Conservation (phyloP, 2,113 vertebrate species). For the Hylia prasina region DNA sequence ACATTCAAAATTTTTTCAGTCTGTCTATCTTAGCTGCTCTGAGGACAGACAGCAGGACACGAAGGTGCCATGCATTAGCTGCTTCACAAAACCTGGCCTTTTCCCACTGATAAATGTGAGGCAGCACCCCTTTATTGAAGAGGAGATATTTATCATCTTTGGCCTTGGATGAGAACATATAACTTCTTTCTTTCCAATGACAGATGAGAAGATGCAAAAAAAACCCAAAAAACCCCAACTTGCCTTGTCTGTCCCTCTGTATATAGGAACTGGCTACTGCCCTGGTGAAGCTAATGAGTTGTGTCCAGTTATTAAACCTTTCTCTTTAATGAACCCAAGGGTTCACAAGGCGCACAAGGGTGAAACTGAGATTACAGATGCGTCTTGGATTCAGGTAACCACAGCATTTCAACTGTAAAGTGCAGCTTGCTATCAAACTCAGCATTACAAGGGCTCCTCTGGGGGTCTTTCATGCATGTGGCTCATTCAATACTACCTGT, state of each 20-base stretch:
- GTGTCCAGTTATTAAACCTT: not conserved
- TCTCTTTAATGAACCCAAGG: not conserved
- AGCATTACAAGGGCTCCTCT: not conserved
- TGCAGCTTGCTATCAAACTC: not conserved
- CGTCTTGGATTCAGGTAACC: not conserved
- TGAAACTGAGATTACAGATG: not conserved
- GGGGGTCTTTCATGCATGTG: not conserved
- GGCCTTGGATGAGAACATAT: not conserved
- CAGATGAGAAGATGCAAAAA: not conserved
- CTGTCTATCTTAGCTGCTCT: not conserved
- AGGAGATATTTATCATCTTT: not conserved
- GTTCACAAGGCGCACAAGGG: not conserved
- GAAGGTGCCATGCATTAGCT: not conserved
- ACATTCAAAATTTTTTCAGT: not conserved
- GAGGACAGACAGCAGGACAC: not conserved
- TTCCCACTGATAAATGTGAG: not conserved
- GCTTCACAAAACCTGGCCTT: not conserved
- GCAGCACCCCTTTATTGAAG: not conserved
- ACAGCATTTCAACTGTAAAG: not conserved
- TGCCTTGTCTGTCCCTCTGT: not conserved
- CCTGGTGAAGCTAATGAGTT: not conserved
- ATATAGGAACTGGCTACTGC: not conserved
- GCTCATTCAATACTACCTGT: not conserved
- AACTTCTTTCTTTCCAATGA: not conserved
- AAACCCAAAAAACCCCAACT: not conserved